Evolutionary conservation across 2,113 vertebrate genomes (phyloP).

Genomic region (Sisor rabdophorus): DNA sequence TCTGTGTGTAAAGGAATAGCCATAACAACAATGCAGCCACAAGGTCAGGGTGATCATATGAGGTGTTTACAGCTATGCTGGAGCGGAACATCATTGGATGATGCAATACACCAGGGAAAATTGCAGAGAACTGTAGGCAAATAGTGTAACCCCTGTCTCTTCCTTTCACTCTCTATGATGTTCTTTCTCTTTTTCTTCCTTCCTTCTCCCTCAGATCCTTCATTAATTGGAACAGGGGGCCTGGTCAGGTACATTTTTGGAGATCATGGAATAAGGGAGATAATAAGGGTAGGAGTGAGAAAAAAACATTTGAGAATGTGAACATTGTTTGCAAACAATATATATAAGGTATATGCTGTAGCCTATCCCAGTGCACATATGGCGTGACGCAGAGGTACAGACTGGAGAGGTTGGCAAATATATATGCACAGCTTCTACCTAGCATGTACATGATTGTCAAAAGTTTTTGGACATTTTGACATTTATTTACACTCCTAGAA

Average conservation of each 20-base stretch:
- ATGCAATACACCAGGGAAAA: slow-evolving; percentile 42
- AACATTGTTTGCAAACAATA: slow-evolving; percentile 16
- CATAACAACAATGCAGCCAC: slow-evolving; percentile 8
- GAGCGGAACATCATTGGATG: slow-evolving; percentile 25
- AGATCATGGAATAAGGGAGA: slow-evolving; percentile 1
- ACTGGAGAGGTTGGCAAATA: too few species aligned
- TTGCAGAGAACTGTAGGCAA: slow-evolving; percentile 34
- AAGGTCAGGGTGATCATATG: slow-evolving; percentile 4
- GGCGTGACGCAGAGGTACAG: too few species aligned
- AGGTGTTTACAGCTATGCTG: slow-evolving; percentile 15
- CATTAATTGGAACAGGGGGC: slow-evolving; percentile 37
- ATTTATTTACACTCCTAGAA: too few species aligned
- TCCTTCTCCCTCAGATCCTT: slow-evolving; percentile 18
- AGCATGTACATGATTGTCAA: background rate
- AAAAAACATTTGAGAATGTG: background rate
- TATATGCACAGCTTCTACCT: background rate
- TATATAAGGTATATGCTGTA: too few species aligned
- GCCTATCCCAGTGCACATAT: too few species aligned
- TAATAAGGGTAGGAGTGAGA: background rate
- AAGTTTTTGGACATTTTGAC: background rate
- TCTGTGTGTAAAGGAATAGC: background rate
- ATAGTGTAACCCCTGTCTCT: slow-evolving; percentile 32
- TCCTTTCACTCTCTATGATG: slow-evolving; percentile 31
- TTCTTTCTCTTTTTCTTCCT: slow-evolving; percentile 9
- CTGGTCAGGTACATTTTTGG: slow-evolving; percentile 12